Evolutionary conservation across 2,113 vertebrate species (phyloP).

Genomic region (Leucoraja erinaceus): DNA sequence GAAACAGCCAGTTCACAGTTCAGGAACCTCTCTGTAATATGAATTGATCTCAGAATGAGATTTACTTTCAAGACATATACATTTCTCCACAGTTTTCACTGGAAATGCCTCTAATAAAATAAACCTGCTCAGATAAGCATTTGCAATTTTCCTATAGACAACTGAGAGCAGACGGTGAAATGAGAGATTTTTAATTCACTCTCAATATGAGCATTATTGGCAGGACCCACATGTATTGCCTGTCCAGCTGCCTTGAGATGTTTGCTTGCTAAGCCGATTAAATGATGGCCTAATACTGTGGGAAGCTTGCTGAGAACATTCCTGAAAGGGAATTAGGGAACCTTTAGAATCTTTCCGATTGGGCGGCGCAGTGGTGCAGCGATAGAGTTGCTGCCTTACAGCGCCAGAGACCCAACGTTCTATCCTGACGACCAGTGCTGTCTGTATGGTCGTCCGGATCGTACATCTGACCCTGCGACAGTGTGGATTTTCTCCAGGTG

Average conservation of each 20-base stretch:
- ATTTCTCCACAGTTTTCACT: background rate
- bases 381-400: too few species aligned
- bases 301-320: background rate
- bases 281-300: too few species aligned
- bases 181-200: background rate
- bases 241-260: background rate
- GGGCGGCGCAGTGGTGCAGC: too few species aligned
- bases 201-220: background rate
- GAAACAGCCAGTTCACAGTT: background rate
- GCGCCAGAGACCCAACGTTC: too few species aligned
- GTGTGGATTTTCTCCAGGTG: too few species aligned
- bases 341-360: background rate
- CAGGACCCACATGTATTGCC: background rate
- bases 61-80: background rate
- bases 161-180: background rate
- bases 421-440: too few species aligned
- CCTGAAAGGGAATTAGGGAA: background rate
- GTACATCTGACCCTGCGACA: too few species aligned
- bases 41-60: background rate
- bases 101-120: background rate
- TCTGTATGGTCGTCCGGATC: too few species aligned
- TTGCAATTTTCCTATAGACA: background rate
- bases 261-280: too few species aligned
- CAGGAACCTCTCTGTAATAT: background rate
- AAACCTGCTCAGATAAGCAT: background rate